Percentiles rank a stretch among this genome's conserved stretches.
Evolutionary conservation across 2,888 invertebrate genomes (phyloP).

Genomic region (Erebia epiphron): DNA sequence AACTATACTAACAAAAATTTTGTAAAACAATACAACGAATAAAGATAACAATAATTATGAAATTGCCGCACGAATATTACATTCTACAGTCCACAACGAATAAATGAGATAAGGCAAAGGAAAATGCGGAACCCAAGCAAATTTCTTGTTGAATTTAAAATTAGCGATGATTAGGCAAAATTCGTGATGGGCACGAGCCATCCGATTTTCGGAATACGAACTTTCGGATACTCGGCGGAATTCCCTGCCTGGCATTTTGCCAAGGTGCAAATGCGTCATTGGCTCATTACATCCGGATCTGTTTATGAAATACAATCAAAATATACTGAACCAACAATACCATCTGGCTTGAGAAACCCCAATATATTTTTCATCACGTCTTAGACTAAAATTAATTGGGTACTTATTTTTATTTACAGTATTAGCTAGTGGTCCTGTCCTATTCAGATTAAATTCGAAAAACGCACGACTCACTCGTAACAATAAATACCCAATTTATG

Average conservation of each 20-base stretch:
- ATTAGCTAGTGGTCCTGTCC: background rate
- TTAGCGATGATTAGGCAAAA: constrained; percentile 39
- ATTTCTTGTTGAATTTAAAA: constrained; percentile 33
- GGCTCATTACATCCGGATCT: constrained; percentile 1
- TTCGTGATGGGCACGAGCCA: constrained; percentile 47
- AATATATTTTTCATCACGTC: constrained; percentile 5
- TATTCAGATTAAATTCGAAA: background rate
- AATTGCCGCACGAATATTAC: background rate
- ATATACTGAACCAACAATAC: constrained; percentile 21
- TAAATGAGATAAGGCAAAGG: constrained; percentile 11
- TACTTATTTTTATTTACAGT: background rate
- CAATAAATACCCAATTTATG: no score
- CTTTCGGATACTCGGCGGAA: constrained; percentile 46
- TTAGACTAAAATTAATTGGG: background rate
- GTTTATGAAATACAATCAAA: constrained; percentile 18
- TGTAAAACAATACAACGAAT: background rate
- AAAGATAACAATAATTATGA: background rate
- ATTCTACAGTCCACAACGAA: no score
- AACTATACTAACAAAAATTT: no score
- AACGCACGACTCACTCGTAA: no score
- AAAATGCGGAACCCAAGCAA: background rate
- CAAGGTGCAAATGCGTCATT: constrained; percentile 29
- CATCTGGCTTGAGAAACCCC: background rate
- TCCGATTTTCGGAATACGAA: constrained; percentile 51
- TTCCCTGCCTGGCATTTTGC: constrained; percentile 49